These are phyloP conservation scores for Vipera ursinii DNA, from an alignment of 2,797 vertebrate species.

Conservation along the genomic window DNA sequence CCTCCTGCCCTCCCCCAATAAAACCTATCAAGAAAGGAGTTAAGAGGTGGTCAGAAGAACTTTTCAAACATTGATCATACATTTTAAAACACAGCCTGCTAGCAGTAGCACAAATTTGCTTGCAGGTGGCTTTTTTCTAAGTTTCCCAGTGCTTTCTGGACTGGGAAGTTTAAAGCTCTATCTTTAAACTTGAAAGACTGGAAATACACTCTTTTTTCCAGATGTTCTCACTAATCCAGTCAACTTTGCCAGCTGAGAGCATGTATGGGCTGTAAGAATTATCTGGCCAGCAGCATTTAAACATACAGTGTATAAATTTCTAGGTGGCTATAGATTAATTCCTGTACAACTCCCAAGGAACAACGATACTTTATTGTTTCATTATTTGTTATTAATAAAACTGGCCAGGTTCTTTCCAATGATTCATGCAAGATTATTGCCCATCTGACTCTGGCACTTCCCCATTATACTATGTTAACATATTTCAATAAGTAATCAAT, in stretches of 20 bases:
- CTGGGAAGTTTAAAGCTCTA: neutral
- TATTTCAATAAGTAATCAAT: conserved; percentile 77
- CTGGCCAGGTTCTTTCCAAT: conserved; percentile 55
- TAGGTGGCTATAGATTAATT: conserved; percentile 61
- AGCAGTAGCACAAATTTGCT: neutral
- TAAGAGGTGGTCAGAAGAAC: neutral
- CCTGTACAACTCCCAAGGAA: conserved; percentile 46
- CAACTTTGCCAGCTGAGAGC: neutral
- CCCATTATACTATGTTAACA: conserved; percentile 71
- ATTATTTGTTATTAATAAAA: conserved; percentile 51
- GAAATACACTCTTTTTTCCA: neutral
- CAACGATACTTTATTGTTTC: conserved; percentile 62
- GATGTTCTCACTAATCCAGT: neutral
- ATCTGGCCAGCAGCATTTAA: neutral
- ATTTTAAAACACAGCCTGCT: neutral
- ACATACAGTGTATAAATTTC: conserved; percentile 46
- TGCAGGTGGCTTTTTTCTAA: neutral
- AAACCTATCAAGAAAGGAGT: neutral
- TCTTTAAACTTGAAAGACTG: neutral
- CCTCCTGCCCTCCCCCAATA: neutral
- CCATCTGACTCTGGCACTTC: conserved; percentile 67
- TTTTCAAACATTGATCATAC: neutral
- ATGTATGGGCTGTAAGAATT: neutral
- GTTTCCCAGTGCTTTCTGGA: neutral
- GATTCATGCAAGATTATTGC: conserved; percentile 73